Percentiles rank a stretch among this genome's conserved stretches.
phyloP scores from a whole-genome alignment of 1,140 invertebrate genomes.

The Olivierus martensii region DNA sequence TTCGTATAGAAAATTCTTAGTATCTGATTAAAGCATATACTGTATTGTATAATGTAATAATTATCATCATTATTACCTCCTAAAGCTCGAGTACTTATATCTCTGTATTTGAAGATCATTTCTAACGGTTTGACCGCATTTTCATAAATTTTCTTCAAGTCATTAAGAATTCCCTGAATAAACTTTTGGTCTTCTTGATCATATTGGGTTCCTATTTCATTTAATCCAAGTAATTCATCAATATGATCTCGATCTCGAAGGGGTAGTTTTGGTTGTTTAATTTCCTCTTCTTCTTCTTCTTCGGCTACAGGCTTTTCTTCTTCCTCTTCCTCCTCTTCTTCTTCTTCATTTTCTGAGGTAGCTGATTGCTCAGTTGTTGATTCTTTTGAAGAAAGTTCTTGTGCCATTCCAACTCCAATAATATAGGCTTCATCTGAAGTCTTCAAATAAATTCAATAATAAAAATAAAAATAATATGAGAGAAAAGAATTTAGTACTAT shows the following conservation, averaged over 20 bases:
- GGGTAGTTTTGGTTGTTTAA: neutral
- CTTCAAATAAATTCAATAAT: neutral
- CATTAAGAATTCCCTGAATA: conserved; percentile 59
- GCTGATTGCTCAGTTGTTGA: conserved; percentile 2
- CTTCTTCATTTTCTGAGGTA: neutral
- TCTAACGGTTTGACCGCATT: conserved; percentile 79
- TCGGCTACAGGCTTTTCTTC: neutral
- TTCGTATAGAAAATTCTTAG: too few relatives aligned
- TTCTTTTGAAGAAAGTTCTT: conserved; percentile 5
- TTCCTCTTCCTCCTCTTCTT: conserved; percentile 1
- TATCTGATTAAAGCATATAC: too few relatives aligned
- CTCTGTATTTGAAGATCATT: conserved; percentile 75
- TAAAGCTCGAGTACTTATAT: conserved; percentile 62
- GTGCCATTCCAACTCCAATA: conserved; percentile 6
- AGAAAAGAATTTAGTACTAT: neutral
- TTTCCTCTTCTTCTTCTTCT: conserved; percentile 9
- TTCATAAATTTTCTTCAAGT: conserved; percentile 76
- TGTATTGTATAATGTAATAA: too few relatives aligned
- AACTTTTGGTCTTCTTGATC: conserved; percentile 42
- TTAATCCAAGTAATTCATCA: conserved; percentile 58
- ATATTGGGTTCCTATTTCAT: conserved; percentile 40
- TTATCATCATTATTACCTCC: too few relatives aligned
- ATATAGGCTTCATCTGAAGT: conserved; percentile 3
- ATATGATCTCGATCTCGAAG: conserved; percentile 50
- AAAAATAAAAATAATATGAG: neutral